Base-by-base conservation (phyloP, 2,113 vertebrate genomes). In the Oxyura jamaicensis region DNA sequence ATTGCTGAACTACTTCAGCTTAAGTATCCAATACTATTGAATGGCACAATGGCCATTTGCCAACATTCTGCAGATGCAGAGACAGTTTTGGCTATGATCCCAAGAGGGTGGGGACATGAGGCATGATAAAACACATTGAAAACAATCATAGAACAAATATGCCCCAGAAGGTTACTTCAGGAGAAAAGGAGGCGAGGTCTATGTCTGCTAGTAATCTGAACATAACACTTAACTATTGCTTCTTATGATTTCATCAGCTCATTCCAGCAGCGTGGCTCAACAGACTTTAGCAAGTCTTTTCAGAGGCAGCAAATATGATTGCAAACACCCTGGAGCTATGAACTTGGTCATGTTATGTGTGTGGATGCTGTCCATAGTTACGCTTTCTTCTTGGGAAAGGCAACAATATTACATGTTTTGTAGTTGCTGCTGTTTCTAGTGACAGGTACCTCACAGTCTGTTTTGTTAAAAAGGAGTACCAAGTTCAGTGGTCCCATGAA, bases 241-340 rank as follows among this genome's bases (percentile, higher is more conserved):
- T 91, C 72, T 79, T n/a, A 11, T 19, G 66, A 83, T 95, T 94
- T 93, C 72, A 26, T 69, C 75, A 76, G 44, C 63, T 80, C 82
- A 90, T 95, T 93, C 63, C 83, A 85, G 63, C n/a, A 90, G 59
- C 48, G 60, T 74, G 39, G 90, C 67, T 93, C 71, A 95, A 79
- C 79, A 60, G 63, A 86, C 26, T 74, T 88, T 28, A 94, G 79
- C 85, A 90, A 93, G 83, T 46, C 83, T 83, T 94, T 97, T 93
- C 92, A 94, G 79, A 96, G 26, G 46, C 76, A 88, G 58, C 42
- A 93, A 87, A 95, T 90, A 80, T 60, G 33, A 56, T 58, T 53
- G 14, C 26, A 92, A 96, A 95, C 31, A 78, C 80, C 68, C 72
- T 2, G 22, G 56, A 90, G 88, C 46, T 19, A 39, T 2, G 3